Conservation (phyloP, 2,113 vertebrate genomes). For the Petaurus breviceps region DNA sequence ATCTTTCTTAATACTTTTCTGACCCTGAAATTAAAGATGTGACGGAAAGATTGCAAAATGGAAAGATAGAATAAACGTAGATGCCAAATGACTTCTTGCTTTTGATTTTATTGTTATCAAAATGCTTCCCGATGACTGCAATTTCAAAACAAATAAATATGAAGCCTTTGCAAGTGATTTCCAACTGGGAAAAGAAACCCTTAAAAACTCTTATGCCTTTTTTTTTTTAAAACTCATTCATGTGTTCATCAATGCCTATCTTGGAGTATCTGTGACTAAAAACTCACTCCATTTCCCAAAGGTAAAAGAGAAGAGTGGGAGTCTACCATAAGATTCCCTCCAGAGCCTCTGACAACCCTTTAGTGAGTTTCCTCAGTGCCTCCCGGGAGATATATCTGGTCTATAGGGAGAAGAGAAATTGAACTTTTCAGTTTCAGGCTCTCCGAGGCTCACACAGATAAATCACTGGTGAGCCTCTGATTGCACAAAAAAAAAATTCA, state of each 20-base stretch:
- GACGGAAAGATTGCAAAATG: neutral
- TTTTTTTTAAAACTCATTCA: neutral
- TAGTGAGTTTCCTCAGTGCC: neutral
- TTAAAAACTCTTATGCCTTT: neutral
- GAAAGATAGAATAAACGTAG: neutral
- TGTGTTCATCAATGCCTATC: neutral
- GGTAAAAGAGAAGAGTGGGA: neutral
- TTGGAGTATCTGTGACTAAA: neutral
- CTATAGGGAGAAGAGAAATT: neutral
- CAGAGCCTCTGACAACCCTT: neutral
- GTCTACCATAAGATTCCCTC: neutral
- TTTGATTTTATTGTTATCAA: neutral
- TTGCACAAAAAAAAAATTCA: neutral
- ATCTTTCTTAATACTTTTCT: neutral
- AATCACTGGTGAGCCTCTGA: neutral
- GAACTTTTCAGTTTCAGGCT: neutral
- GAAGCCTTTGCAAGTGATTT: neutral
- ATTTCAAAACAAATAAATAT: neutral
- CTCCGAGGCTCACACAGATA: neutral
- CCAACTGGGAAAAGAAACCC: neutral
- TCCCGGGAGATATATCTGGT: neutral
- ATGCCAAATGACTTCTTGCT: neutral
- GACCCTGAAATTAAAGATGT: neutral
- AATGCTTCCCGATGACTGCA: neutral
- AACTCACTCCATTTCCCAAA: neutral